Evolutionary conservation across 1,140 invertebrate genomes (phyloP).

Genomic region (Tetramorium alpestre): DNA sequence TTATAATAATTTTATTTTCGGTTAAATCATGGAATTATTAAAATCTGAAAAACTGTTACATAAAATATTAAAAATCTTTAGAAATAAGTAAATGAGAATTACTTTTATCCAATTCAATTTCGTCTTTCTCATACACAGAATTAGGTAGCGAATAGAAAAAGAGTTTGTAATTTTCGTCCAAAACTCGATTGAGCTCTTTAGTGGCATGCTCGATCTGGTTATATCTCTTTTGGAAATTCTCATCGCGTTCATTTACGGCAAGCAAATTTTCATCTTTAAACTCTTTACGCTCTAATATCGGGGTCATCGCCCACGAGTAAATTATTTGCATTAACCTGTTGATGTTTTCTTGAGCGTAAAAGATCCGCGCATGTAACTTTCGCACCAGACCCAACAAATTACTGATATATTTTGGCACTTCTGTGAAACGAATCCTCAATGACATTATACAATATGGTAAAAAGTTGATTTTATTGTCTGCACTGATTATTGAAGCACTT

Average conservation of each 20-base stretch:
- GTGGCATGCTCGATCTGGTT: conserved; percentile 86
- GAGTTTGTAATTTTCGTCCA: conserved; percentile 89
- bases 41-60: neutral
- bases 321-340: conserved; percentile 86
- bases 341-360: conserved; percentile 86
- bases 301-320: conserved; percentile 89
- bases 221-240: conserved; percentile 86
- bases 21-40: neutral
- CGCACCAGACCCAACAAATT: conserved; percentile 85
- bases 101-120: conserved; percentile 71
- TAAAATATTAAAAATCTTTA: neutral
- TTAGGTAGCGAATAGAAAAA: conserved; percentile 86
- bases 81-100: conserved; percentile 15
- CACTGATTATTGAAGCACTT: neutral
- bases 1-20: neutral
- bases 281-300: conserved; percentile 90
- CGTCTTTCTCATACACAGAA: conserved; percentile 72
- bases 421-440: conserved; percentile 76
- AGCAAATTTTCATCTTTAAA: conserved; percentile 88
- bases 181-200: conserved; percentile 86
- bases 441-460: neutral
- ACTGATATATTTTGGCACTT: conserved; percentile 87
- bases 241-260: conserved; percentile 86
- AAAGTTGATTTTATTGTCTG: neutral
- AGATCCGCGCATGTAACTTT: conserved; percentile 86